phyloP scores from a whole-genome alignment of 2,113 vertebrate genomes.

The Poeciliopsis turrubarensis region DNA sequence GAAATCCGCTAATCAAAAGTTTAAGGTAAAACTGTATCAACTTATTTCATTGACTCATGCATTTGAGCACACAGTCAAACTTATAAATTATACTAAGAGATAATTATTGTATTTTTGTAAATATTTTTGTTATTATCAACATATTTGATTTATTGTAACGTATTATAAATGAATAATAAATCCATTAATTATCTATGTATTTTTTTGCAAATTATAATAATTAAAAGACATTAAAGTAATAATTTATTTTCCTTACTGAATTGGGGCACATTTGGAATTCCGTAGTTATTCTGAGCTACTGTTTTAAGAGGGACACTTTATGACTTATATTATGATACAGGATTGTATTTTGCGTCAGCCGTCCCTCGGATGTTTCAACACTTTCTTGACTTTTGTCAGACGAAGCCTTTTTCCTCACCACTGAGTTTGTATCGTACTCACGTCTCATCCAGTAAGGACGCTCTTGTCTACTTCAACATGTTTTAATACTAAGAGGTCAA shows the following conservation, averaged over 20 bases:
- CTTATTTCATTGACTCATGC: no score
- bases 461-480: slow-evolving; percentile 17
- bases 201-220: not conserved
- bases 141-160: no score
- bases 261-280: not conserved
- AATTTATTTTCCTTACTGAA: not conserved
- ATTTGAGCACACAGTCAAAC: no score
- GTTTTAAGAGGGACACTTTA: not conserved
- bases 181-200: not conserved
- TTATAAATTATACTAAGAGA: no score
- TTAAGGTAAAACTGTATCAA: no score
- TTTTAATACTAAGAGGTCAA: slow-evolving; percentile 33
- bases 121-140: no score
- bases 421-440: slow-evolving; percentile 16
- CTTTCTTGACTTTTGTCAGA: slow-evolving; percentile 17
- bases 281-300: not conserved
- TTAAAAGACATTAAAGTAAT: not conserved
- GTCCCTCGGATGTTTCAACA: not conserved
- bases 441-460: slow-evolving; percentile 43
- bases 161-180: no score
- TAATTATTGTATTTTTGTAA: no score
- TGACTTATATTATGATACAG: not conserved
- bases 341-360: not conserved
- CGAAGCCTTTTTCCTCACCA: slow-evolving; percentile 1
- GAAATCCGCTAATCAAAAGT: no score